phyloP scores from a whole-genome alignment of 2,797 vertebrate species.

The Myiotriccus ornatus region DNA sequence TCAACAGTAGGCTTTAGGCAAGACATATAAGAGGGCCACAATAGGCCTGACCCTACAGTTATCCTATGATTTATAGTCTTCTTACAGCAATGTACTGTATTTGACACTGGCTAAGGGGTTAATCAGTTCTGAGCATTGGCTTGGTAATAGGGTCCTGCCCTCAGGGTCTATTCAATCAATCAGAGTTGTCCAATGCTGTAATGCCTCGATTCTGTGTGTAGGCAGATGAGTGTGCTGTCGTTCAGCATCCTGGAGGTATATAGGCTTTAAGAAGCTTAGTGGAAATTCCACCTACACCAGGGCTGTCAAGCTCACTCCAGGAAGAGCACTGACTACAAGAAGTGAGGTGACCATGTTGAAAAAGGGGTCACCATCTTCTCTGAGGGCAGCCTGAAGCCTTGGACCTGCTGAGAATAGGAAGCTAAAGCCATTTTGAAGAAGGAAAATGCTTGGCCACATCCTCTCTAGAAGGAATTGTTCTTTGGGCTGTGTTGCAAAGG shows the following conservation, averaged over 20 bases:
- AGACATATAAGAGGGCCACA: conserved; percentile 39
- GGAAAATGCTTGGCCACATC: background rate
- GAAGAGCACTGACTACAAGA: background rate
- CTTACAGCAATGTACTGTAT: conserved; percentile 50
- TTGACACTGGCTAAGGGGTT: conserved; percentile 65
- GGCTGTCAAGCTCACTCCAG: background rate
- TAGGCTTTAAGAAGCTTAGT: conserved; percentile 26
- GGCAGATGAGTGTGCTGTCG: conserved; percentile 53
- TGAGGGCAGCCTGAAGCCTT: conserved; percentile 22
- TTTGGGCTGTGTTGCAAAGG: background rate
- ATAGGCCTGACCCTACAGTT: conserved; percentile 58
- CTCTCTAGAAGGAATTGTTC: background rate
- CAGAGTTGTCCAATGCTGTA: conserved; percentile 47
- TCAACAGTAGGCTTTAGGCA: conserved; percentile 47
- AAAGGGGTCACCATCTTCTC: conserved; percentile 35
- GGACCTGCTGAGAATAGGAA: background rate
- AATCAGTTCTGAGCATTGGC: conserved; percentile 61
- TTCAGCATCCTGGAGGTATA: conserved; percentile 36
- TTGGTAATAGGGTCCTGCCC: conserved; percentile 66
- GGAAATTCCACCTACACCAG: conserved; percentile 33
- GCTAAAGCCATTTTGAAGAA: background rate
- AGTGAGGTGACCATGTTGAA: conserved; percentile 30
- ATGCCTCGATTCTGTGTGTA: conserved; percentile 51
- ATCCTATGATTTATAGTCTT: conserved; percentile 61
- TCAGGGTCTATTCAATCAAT: conserved; percentile 60